Conservation (phyloP, 2,888 invertebrate species). For the Cheilosia vulpina region DNA sequence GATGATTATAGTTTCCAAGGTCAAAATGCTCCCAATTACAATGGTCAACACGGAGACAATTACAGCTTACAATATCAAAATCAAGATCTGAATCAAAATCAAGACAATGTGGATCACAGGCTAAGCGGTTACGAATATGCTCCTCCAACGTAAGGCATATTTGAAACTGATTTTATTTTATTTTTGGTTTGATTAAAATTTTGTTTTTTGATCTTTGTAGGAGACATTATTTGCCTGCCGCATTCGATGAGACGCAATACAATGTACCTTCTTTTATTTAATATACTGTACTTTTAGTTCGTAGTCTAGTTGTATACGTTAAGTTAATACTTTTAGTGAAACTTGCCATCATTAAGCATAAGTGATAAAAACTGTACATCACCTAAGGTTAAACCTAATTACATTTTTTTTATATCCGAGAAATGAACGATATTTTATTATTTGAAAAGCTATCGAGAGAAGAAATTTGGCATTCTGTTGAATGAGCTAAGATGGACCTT, state of each 20-base stretch:
- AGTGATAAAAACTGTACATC: conserved; percentile 61
- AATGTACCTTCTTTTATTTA: conserved; percentile 55
- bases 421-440: conserved; percentile 8
- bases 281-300: conserved; percentile 19
- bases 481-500: no score
- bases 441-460: neutral
- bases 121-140: conserved; percentile 79
- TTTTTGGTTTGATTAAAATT: neutral
- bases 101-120: conserved; percentile 48
- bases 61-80: neutral
- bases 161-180: conserved; percentile 1
- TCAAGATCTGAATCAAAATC: neutral
- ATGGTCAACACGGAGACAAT: neutral
- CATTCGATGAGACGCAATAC: conserved; percentile 33
- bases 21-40: neutral
- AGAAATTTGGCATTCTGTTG: no score
- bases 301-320: conserved; percentile 31
- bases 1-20: conserved; percentile 80
- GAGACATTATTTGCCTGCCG: conserved; percentile 35
- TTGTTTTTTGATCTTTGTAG: conserved; percentile 17
- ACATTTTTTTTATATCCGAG: conserved; percentile 55
- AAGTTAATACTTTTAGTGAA: conserved; percentile 62
- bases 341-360: conserved; percentile 66
- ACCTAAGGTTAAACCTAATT: conserved; percentile 39
- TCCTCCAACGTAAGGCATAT: conserved; percentile 77